Percentiles rank a stretch among this genome's conserved stretches.
These are phyloP conservation scores for Danio kyathit DNA, from an alignment of 2,797 vertebrate species.

Conservation along the genomic window DNA sequence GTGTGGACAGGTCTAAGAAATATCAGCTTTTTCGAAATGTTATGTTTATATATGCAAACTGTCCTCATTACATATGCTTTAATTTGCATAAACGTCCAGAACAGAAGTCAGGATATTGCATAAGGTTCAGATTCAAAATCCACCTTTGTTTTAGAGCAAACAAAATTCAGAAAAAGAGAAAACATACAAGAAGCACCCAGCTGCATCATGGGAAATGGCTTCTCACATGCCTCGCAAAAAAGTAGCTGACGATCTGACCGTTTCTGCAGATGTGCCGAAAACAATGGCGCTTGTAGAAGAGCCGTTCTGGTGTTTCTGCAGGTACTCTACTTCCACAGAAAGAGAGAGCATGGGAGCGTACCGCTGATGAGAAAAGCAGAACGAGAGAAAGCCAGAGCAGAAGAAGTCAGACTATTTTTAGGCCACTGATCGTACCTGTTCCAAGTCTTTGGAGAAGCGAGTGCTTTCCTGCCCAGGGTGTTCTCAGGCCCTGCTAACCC, in stretches of 20 bases:
- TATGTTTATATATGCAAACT: too few relatives aligned
- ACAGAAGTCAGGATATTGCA: neutral
- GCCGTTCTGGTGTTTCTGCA: slow-evolving; percentile 44
- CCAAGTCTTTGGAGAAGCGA: slow-evolving; percentile 53
- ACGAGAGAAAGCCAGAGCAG: slow-evolving; percentile 29
- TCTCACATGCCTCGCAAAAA: slow-evolving; percentile 27
- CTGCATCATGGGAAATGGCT: slow-evolving; percentile 42
- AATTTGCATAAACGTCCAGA: neutral
- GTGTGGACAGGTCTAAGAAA: too few relatives aligned
- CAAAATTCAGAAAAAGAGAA: neutral
- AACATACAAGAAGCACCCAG: neutral
- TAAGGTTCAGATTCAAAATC: too few relatives aligned
- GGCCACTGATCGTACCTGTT: slow-evolving; percentile 50
- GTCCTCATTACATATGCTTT: neutral
- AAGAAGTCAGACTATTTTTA: slow-evolving; percentile 64
- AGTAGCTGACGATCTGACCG: neutral
- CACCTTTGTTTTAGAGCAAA: too few relatives aligned
- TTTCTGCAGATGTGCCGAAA: slow-evolving; percentile 50
- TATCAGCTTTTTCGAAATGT: too few relatives aligned
- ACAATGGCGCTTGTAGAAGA: slow-evolving; percentile 10
- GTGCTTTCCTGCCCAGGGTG: slow-evolving; percentile 18
- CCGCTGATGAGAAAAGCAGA: slow-evolving; percentile 52
- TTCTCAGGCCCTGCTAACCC: slow-evolving; percentile 30
- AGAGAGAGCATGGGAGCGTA: neutral
- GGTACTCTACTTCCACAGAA: slow-evolving; percentile 31